Conservation (phyloP, 2,888 invertebrate genomes). For the Parasteatoda lunata region DNA sequence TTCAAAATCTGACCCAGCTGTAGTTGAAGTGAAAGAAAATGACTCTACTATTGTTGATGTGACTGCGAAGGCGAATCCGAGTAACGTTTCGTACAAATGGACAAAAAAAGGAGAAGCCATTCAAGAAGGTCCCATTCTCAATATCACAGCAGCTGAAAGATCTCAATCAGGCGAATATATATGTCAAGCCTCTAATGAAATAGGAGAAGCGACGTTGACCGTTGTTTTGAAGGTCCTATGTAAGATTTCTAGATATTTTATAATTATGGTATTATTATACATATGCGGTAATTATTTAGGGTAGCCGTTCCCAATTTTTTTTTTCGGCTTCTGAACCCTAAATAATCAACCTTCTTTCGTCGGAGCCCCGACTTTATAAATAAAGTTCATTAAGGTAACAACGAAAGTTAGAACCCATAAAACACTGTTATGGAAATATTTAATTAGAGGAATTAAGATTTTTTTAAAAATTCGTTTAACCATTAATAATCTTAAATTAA, state of each 20-base stretch:
- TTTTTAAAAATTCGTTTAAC: no score
- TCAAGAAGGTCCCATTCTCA: constrained; percentile 78
- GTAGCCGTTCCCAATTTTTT: no score
- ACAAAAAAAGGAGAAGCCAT: constrained; percentile 74
- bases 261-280: no score
- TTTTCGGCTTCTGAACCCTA: no score
- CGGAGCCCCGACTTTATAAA: no score
- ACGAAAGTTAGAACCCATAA: no score
- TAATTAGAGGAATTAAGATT: no score
- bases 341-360: no score
- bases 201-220: constrained; percentile 85
- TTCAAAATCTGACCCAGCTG: constrained; percentile 71
- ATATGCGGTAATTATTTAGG: no score
- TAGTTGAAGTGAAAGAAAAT: constrained; percentile 79
- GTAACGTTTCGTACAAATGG: constrained; percentile 89
- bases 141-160: constrained; percentile 86
- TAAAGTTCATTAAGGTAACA: no score
- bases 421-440: no score
- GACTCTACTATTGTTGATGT: constrained; percentile 85
- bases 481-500: no score
- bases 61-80: constrained; percentile 89
- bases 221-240: constrained; percentile 88
- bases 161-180: constrained; percentile 90
- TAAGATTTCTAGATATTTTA: constrained; percentile 71
- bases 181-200: constrained; percentile 89